phyloP scores from a whole-genome alignment of 2,888 invertebrate species.

The Napeogenes inachia region DNA sequence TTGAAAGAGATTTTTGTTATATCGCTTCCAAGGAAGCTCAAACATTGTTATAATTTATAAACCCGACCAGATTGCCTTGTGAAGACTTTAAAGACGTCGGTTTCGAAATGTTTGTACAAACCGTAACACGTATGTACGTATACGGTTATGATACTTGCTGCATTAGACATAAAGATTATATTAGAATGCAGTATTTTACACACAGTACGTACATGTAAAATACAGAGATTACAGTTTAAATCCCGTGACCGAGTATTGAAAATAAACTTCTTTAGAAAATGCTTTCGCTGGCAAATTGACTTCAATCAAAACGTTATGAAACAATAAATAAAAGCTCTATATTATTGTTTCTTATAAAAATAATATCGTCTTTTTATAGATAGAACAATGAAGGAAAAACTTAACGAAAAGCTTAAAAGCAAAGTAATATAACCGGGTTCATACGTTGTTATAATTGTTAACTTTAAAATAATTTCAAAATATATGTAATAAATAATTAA shows the following conservation, averaged over 20 bases:
- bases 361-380: too few species aligned
- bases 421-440: too few species aligned
- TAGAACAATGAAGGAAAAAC: too few species aligned
- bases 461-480: too few species aligned
- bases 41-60: constrained; percentile 27
- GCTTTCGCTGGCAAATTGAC: constrained; percentile 11
- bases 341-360: too few species aligned
- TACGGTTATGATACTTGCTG: neutral
- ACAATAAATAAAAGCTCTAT: constrained; percentile 8
- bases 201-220: constrained; percentile 16
- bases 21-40: constrained; percentile 30
- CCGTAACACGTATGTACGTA: constrained; percentile 6
- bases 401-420: too few species aligned
- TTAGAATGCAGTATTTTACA: neutral
- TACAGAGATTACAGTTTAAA: constrained; percentile 15
- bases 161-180: neutral
- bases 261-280: constrained; percentile 15
- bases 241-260: constrained; percentile 15
- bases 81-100: constrained; percentile 13
- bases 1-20: constrained; percentile 10
- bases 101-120: neutral
- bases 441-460: too few species aligned
- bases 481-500: too few species aligned
- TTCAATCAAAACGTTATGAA: constrained; percentile 13
- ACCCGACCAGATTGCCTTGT: constrained; percentile 7